Base-by-base conservation (phyloP, 1,140 invertebrate species). In the Pissodes strobi region DNA sequence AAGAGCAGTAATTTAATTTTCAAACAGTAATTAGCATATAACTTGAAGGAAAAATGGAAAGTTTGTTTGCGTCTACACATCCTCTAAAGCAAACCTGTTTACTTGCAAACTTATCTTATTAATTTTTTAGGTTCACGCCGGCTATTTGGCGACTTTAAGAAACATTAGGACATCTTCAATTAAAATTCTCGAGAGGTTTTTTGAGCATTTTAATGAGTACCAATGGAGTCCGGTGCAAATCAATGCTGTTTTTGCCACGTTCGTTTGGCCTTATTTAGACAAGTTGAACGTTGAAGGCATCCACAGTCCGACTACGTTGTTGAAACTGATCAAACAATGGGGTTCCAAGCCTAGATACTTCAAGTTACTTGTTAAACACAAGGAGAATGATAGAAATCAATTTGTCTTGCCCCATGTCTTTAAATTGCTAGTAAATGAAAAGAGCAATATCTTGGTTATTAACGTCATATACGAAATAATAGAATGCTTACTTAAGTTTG, bases 181-280 rank as follows among this genome's bases (percentile, higher is more conserved):
- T 2, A 81, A 81, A 66, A 82, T 84, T 27, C 53, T 91, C 2
- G 83, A 82, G 5, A 84, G 89, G 73, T 90, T 96, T 73, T 95
- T 95, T 76, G 80, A 85, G 12, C 87, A 88, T 43, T 94, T 93
- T 79, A 86, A 91, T 64, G 80, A 86, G 66, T 93, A 93, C 74
- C 71, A 80, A 10, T 97, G 91, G 89, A 82, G 79, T 3, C 70
- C 76, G 18, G 73, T 81, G 4, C 90, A 96, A 77, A 79, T 95
- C 2, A 85, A 90, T 71, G 86, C 88, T 0, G 69, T 95, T 9
- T 94, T 90, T 74, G 79, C 89, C 43, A 85, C 89, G 0, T 86
- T 89, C 45, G 83, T 98, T 13, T 95, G 91, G 86, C 93, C 93
- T 0, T 85, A 88, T 72, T 77, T 95, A 45, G 79, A 84, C n/a